Evolutionary conservation across 2,113 vertebrate genomes (phyloP).

Genomic region (Actenoides hombroni): DNA sequence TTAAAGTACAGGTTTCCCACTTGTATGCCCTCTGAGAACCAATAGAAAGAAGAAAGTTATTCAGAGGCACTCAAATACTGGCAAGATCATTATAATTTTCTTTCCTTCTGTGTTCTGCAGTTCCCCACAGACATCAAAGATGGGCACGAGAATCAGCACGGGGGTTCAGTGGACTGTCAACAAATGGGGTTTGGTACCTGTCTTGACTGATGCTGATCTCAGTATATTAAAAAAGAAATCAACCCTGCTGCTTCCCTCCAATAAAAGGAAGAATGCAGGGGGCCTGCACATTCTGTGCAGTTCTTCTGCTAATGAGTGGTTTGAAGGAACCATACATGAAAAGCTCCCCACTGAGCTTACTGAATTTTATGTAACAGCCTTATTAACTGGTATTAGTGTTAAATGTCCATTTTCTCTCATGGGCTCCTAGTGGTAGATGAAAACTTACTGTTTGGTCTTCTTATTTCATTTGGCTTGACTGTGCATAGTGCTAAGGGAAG

Average conservation of each 20-base stretch:
- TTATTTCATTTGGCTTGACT: background rate
- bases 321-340: background rate
- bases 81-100: background rate
- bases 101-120: background rate
- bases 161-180: background rate
- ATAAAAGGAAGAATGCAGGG: background rate
- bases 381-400: slow-evolving; percentile 61
- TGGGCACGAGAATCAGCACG: background rate
- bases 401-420: slow-evolving; percentile 38
- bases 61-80: background rate
- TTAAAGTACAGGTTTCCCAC: background rate
- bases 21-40: background rate
- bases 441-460: background rate
- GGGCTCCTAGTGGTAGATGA: background rate
- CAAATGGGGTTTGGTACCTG: background rate
- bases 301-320: slow-evolving; percentile 48
- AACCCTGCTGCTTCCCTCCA: background rate
- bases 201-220: background rate
- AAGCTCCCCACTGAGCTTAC: slow-evolving; percentile 20
- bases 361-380: slow-evolving; percentile 38
- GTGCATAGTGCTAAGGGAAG: background rate
- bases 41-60: background rate
- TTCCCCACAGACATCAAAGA: background rate
- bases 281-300: background rate
- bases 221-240: background rate